Base-by-base conservation (phyloP, 92 coral and sea anemone species). In the Epizoanthus fatuus region DNA sequence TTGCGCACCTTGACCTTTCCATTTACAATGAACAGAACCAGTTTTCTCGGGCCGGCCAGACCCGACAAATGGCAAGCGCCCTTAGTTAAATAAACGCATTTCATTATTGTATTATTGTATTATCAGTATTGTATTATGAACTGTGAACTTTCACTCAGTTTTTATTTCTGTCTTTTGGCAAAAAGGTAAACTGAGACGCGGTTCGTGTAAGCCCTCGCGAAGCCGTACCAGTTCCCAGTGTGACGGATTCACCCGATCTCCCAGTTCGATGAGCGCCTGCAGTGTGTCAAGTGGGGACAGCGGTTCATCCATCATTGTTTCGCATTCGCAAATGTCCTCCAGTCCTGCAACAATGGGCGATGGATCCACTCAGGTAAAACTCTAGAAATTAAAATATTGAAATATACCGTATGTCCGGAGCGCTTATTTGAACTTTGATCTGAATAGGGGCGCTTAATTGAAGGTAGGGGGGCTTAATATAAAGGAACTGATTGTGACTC, bases 241-340 rank as follows among this genome's bases (percentile, higher is more conserved):
- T 39, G 98, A 94, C 54, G 87, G 69, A 29, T 47, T 92, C 69
- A 90, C 84, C 57, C 95, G 98, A 51, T 94, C 98, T 19, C 93
- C 96, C 9, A 91, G 94, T 25, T 91, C 94, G 3, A 81, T 88
- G 74, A 94, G 98, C 57, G 86, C 88, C 16, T 80, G 91, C 47
- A 94, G 98, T 83, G 29, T 92, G 37, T 94, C 98, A 35, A 94
- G 98, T 64, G 82, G 91, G 7, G 98, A 94, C 75, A 90, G 94
- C 42, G 82, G 89, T 38, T 95, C 88, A 13, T 94, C 98, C 38
- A 80, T 88, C 17, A 84, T 74, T 59, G 62, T 90, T 19, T 64
- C 81, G 29, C 51, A 69, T 63, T 86, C 93, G 16, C 80, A 69
- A 6, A 79, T 62, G 86, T 65, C 86, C 49, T 40, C 80, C 37